phyloP scores from a whole-genome alignment of 2,888 invertebrate genomes.

The Diloba caeruleocephala region DNA sequence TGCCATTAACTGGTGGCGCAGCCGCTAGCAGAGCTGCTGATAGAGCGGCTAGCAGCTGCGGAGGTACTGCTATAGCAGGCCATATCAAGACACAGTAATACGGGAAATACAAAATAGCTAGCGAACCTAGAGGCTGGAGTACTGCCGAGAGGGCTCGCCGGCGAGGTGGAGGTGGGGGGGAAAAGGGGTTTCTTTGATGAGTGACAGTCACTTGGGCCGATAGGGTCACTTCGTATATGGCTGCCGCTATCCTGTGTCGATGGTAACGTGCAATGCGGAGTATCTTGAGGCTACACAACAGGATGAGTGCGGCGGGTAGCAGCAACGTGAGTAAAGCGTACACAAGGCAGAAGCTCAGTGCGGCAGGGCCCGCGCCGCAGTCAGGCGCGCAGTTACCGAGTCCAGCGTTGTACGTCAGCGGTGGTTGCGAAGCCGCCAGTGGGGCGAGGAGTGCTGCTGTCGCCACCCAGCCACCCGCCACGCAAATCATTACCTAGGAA shows the following conservation, averaged over 20 bases:
- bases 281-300: slow-evolving; percentile 92
- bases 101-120: slow-evolving; percentile 92
- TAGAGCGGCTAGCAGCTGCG: slow-evolving; percentile 86
- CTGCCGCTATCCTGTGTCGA: slow-evolving; percentile 94
- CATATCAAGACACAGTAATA: slow-evolving; percentile 92
- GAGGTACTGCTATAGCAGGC: slow-evolving; percentile 85
- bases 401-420: slow-evolving; percentile 76
- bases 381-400: slow-evolving; percentile 91
- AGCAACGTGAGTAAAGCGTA: slow-evolving; percentile 91
- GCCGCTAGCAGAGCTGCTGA: slow-evolving; percentile 91
- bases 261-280: slow-evolving; percentile 92
- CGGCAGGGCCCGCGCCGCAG: slow-evolving; percentile 90
- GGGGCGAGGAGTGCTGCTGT: slow-evolving; percentile 91
- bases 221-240: slow-evolving; percentile 95
- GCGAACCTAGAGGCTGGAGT: slow-evolving; percentile 92
- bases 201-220: slow-evolving; percentile 95
- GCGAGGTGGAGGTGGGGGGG: slow-evolving; percentile 91
- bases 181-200: slow-evolving; percentile 94
- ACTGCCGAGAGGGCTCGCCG: slow-evolving; percentile 91
- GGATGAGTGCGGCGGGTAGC: slow-evolving; percentile 91
- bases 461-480: slow-evolving; percentile 91
- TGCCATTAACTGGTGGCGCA: slow-evolving; percentile 93
- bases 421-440: slow-evolving; percentile 89
- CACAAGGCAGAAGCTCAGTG: slow-evolving; percentile 90
- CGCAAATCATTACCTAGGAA: slow-evolving; percentile 90